These are phyloP conservation scores for Apostichopus parvimensis DNA, from an alignment of 35 echinoderm and acorn worm genomes.

Conservation along the genomic window DNA sequence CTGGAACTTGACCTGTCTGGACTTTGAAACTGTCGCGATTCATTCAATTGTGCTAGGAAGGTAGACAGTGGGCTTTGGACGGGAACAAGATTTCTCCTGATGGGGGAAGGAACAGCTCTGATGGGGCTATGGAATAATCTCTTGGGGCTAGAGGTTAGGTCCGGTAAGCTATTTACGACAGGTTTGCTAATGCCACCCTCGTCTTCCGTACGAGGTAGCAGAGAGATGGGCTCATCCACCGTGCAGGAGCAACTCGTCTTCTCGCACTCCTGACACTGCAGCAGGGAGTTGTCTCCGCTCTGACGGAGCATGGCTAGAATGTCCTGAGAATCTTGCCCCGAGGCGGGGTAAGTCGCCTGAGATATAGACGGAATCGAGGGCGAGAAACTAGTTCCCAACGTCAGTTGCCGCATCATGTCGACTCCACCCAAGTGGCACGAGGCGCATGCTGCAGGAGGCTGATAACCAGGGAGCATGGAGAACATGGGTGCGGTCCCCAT, in stretches of 20 bases:
- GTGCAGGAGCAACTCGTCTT: constrained; percentile 18
- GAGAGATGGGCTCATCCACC: neutral
- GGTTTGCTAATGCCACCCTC: neutral
- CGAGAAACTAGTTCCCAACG: neutral
- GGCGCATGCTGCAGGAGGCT: constrained; percentile 25
- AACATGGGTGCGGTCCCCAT: constrained; percentile 14
- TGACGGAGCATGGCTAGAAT: constrained; percentile 45
- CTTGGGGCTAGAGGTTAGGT: neutral
- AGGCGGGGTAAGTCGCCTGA: neutral
- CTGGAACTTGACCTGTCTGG: constrained; percentile 58
- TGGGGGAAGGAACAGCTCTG: neutral
- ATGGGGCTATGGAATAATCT: constrained; percentile 35
- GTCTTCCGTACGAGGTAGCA: neutral
- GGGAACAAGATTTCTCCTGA: neutral
- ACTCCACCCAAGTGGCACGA: constrained; percentile 1
- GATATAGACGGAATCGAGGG: neutral
- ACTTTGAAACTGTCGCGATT: constrained; percentile 71
- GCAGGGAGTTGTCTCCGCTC: constrained; percentile 18
- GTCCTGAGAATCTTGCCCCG: constrained; percentile 13
- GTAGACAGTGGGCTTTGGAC: constrained; percentile 58
- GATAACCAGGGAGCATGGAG: constrained; percentile 14
- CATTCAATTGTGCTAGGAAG: constrained; percentile 55
- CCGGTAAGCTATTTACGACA: neutral
- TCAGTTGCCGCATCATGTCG: constrained; percentile 25
- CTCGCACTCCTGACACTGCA: constrained; percentile 16